Conservation (phyloP, 1,140 invertebrate genomes). For the Zaprionus nigranus region DNA sequence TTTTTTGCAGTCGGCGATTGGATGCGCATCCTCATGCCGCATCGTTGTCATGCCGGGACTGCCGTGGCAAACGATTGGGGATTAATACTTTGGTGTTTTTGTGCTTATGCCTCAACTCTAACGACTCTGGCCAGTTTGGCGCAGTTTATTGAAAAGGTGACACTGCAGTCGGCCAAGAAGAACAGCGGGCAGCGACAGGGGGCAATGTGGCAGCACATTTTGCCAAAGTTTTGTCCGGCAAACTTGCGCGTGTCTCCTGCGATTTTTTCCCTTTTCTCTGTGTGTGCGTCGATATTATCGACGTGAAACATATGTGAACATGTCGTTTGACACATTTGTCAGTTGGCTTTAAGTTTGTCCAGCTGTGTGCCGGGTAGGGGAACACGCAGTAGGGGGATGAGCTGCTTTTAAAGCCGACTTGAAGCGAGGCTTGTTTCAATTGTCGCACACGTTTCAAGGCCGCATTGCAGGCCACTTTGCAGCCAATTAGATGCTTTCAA, state of each 20-base stretch:
- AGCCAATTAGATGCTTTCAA: slow-evolving; percentile 78
- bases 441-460: slow-evolving; percentile 48
- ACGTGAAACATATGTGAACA: slow-evolving; percentile 79
- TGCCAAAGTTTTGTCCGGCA: slow-evolving; percentile 59
- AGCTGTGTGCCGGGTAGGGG: neutral
- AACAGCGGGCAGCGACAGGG: neutral
- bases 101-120: slow-evolving; percentile 24
- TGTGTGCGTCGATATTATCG: slow-evolving; percentile 69
- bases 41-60: slow-evolving; percentile 37
- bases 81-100: slow-evolving; percentile 69
- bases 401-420: slow-evolving; percentile 22
- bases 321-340: slow-evolving; percentile 81
- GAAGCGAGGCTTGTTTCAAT: slow-evolving; percentile 49
- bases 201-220: slow-evolving; percentile 29
- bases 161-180: slow-evolving; percentile 50
- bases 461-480: slow-evolving; percentile 67
- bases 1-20: slow-evolving; percentile 28
- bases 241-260: slow-evolving; percentile 36
- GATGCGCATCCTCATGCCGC: slow-evolving; percentile 30
- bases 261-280: slow-evolving; percentile 12
- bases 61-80: slow-evolving; percentile 61
- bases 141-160: slow-evolving; percentile 81
- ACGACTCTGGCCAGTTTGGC: slow-evolving; percentile 52
- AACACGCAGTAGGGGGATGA: neutral
- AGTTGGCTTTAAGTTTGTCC: slow-evolving; percentile 72